These are phyloP conservation scores for Cyprinus carpio DNA, from an alignment of 2,113 vertebrate species.

Conservation along the genomic window DNA sequence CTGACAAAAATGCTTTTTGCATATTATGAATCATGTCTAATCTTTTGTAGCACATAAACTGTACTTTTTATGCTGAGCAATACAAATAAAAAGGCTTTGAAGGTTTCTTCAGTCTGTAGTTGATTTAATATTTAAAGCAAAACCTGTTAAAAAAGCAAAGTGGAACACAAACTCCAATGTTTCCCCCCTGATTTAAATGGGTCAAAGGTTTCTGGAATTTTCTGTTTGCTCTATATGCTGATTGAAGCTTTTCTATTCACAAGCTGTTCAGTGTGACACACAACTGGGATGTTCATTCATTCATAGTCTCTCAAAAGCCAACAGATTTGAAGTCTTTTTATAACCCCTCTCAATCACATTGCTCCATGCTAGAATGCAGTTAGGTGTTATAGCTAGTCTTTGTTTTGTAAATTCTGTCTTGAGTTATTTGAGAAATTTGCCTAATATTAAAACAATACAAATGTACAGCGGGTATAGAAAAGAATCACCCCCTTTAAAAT, in stretches of 20 bases:
- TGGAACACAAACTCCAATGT: background rate
- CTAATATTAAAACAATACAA: background rate
- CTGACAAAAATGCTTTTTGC: constrained; percentile 22
- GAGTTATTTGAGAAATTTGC: background rate
- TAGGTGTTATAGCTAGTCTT: background rate
- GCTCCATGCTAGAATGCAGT: background rate
- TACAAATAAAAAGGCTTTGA: constrained; percentile 68
- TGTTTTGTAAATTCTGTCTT: background rate
- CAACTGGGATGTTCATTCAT: background rate
- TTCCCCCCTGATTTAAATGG: background rate
- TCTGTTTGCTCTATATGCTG: constrained; percentile 30
- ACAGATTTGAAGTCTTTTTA: background rate
- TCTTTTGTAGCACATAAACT: constrained; percentile 78
- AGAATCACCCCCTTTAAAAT: too few species aligned
- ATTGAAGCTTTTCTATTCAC: constrained; percentile 43
- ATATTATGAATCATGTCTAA: constrained; percentile 61
- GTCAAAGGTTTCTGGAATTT: constrained; percentile 35
- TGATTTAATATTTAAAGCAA: constrained; percentile 11
- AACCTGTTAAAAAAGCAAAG: background rate
- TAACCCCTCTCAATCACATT: background rate
- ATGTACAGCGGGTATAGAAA: too few species aligned
- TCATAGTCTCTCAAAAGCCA: constrained; percentile 28
- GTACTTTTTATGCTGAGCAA: constrained; percentile 82
- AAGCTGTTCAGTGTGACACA: background rate
- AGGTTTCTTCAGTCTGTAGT: constrained; percentile 29